Conservation (phyloP, 2,113 vertebrate genomes). For the Phyllopteryx taeniolatus region DNA sequence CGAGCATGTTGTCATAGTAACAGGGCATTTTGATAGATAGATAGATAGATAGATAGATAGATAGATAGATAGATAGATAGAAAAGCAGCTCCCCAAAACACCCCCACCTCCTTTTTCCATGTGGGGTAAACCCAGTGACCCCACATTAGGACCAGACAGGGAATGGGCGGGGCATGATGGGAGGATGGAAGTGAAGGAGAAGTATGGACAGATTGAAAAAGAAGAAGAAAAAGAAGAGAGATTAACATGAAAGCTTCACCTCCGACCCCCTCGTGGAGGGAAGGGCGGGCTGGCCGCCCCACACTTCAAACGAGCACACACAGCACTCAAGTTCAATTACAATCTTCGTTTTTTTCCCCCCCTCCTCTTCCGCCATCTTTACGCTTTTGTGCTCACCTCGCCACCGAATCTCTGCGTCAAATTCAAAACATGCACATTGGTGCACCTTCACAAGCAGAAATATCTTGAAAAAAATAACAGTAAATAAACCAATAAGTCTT, state of each 20-base stretch:
- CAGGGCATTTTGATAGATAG: too few relatives aligned
- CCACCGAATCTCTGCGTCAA: neutral
- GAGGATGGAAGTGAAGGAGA: neutral
- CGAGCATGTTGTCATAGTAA: too few relatives aligned
- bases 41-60: too few relatives aligned
- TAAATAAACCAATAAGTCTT: neutral
- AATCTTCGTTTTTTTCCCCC: neutral
- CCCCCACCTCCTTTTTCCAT: neutral
- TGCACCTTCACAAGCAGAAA: neutral
- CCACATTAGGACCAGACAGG: constrained; percentile 23
- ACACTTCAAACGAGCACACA: neutral
- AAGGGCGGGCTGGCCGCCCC: neutral
- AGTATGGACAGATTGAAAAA: constrained; percentile 1
- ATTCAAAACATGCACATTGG: too few relatives aligned
- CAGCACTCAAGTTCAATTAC: constrained; percentile 8
- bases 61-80: neutral
- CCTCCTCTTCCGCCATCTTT: neutral
- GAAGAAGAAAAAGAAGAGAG: constrained; percentile 9
- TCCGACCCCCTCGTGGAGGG: neutral
- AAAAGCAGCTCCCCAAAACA: neutral
- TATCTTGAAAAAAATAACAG: neutral
- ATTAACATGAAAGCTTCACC: constrained; percentile 26
- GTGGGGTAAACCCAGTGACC: constrained; percentile 60
- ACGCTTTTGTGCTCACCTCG: constrained; percentile 16
- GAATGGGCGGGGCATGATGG: neutral